Base-by-base conservation (phyloP, 1,140 invertebrate genomes). In the Macrocentrus cingulum region DNA sequence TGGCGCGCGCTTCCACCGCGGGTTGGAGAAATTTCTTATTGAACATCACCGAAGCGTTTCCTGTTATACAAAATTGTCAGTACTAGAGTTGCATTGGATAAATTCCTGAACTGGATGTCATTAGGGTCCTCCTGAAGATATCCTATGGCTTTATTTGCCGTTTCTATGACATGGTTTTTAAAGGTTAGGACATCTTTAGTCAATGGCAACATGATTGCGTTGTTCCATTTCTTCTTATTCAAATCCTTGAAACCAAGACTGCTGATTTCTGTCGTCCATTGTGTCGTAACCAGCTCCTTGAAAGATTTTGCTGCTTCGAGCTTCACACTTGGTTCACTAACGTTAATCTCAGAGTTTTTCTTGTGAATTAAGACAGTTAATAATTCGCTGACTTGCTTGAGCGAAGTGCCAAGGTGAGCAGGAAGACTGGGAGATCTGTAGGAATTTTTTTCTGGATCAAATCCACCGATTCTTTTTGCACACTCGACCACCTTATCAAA, bases 291-390 rank as follows among this genome's bases (percentile, higher is more conserved):
- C 8, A 49, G 18, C 29, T 13, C 13, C 34, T 32, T 32, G 13
- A 49, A 49, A 7, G 2, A 7, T 32, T 32, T 49, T 1, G 15
- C 46, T 49, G 9, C 25, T 2, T 32, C 3, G 11, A 32, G 8
- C 34, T 49, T 49, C 15, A 6, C 13, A 6, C 34, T 29, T 15
- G 46, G 46, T 5, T 29, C 23, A 39, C 54, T 61, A 59, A 61
- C 45, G 8, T 16, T 15, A 1, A 32, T 13, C 1, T 13, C 1
- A 2, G 0, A 2, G 3, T 9, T 11, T 15, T 6, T 48, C 69
- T 48, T 69, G 63, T 54, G 61, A 67, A 66, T 70, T 64, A 71
- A 68, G 67, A 57, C 44, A 63, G 57, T 71, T 65, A 65, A 62
- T 64, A 68, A 72, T 67, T 71, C 46, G 23, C 22, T 25, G 1